Conservation (phyloP, 2,888 invertebrate species). For the Drosophila longiperda region DNA sequence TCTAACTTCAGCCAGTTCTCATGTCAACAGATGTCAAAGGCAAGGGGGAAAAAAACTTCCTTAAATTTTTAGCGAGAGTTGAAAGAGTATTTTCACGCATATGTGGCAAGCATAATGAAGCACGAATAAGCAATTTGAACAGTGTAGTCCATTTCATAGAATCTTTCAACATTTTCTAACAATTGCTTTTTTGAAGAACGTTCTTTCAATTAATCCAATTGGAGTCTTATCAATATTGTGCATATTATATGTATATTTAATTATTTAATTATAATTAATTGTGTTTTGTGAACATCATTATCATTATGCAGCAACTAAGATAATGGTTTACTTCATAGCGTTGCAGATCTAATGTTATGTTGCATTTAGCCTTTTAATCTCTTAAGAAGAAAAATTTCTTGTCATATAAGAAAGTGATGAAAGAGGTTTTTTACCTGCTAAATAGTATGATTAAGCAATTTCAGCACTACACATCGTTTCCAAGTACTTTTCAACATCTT, state of each 20-base stretch:
- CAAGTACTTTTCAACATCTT: neutral
- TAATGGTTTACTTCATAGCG: neutral
- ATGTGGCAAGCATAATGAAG: neutral
- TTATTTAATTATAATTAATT: too few species aligned
- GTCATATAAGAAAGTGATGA: too few species aligned
- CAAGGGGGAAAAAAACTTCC: neutral
- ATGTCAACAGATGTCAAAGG: neutral
- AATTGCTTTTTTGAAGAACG: neutral
- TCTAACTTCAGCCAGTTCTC: neutral
- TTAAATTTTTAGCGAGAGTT: neutral
- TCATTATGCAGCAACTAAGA: neutral
- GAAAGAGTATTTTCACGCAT: slow-evolving; percentile 2
- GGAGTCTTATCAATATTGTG: neutral
- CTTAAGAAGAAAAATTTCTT: too few species aligned
- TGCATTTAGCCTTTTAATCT: neutral
- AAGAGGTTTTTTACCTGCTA: neutral
- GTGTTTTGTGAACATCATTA: neutral
- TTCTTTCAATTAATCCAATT: neutral
- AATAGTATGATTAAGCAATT: neutral
- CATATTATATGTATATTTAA: too few species aligned
- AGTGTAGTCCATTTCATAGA: neutral
- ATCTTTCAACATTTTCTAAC: neutral
- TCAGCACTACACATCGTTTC: neutral
- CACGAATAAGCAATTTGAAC: slow-evolving; percentile 1
- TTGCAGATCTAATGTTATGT: neutral